These are phyloP conservation scores for Panagrolaimus sp. DNA, from an alignment of 1,140 invertebrate species.

Conservation along the genomic window DNA sequence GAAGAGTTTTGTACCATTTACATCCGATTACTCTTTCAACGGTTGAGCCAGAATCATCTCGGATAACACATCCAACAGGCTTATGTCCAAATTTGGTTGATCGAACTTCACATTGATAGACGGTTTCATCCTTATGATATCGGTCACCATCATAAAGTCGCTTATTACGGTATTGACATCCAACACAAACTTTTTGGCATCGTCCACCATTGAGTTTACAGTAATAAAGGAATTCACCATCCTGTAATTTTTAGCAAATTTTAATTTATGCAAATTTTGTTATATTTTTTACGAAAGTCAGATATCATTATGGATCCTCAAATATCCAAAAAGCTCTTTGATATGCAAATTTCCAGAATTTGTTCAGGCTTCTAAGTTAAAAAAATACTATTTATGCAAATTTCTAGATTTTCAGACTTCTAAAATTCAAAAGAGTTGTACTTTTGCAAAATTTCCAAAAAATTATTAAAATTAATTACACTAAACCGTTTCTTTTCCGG, in stretches of 20 bases:
- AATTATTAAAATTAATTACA: too few relatives aligned
- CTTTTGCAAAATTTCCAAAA: too few relatives aligned
- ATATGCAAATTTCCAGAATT: too few relatives aligned
- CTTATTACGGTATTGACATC: constrained; percentile 16
- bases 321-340: too few relatives aligned
- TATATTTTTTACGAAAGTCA: too few relatives aligned
- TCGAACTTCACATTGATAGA: constrained; percentile 22
- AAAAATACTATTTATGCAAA: too few relatives aligned
- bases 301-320: too few relatives aligned
- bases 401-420: too few relatives aligned
- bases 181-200: constrained; percentile 16
- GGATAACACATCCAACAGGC: constrained; percentile 14
- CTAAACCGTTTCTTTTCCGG: too few relatives aligned
- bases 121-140: constrained; percentile 14
- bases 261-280: neutral
- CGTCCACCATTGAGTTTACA: constrained; percentile 21
- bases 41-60: constrained; percentile 13
- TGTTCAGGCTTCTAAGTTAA: too few relatives aligned
- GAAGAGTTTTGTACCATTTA: constrained; percentile 5
- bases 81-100: constrained; percentile 13
- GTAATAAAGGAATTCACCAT: constrained; percentile 16
- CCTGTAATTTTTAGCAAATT: neutral
- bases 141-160: constrained; percentile 21
- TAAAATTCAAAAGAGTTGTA: too few relatives aligned
- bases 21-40: constrained; percentile 16